Evolutionary conservation across 53 echinoderm and acorn worm genomes (phyloP), one percentile per base, ranked within the genome.

Genomic region (Echinarachnius parma): DNA sequence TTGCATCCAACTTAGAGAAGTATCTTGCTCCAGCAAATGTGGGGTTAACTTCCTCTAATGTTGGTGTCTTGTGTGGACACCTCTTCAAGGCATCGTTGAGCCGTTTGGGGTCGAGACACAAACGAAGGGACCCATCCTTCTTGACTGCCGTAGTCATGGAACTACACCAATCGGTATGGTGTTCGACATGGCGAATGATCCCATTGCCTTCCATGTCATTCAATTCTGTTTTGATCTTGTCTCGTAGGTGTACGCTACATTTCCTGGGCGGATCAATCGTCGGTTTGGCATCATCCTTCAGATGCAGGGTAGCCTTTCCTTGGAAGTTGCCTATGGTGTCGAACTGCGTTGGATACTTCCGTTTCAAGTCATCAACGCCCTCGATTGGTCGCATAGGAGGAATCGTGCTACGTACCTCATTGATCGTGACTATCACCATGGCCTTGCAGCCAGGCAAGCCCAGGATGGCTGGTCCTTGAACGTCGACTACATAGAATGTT

Each of bases 101-200:
- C 0, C 66, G 45, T n/a, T 65, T 86, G 0, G 85, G 89, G 47
- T 89, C 85, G 11, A 80, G 39, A 46, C 83, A 80, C 11, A 66
- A 4, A 28, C 83, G 13, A 19, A 88, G 52, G 22, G 75, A 66
- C 3, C 83, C 83, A 48, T 88, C 80, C 49, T 75, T 81, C 64
- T 88, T 89, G 19, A 79, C 48, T 4, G 34, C 36, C 1, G 62
- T 65, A 14, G 83, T 80, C 26, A 88, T 57, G 16, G 79, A 83
- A 46, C 76, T 84, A 35, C 80, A 75, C 89, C 85, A 85, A 26
- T 89, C 81, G 2, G 81, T 85, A 24, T 80, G 81, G 53, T 84
- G 35, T 5, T 76, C 59, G 21, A 81, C 59, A 29, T 48, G 60
- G 4, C 74, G 28, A 58, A 89, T 81, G 16, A 89, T 49, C 2